Conservation (phyloP, 1,140 invertebrate species). For the Pseudomyrmex gracilis region DNA sequence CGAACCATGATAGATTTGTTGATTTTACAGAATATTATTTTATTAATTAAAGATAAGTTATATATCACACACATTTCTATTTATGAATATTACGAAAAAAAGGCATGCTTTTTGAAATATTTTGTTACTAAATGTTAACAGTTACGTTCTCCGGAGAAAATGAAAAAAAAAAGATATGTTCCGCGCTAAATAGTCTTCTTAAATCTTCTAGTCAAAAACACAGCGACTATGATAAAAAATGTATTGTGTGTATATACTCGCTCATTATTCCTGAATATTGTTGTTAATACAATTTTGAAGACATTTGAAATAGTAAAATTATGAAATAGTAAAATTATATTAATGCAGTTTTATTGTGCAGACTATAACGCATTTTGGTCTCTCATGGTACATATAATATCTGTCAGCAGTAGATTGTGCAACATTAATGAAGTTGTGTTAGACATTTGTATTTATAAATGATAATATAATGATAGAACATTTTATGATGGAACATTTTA, state of each 20-base stretch:
- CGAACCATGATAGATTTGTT: conserved; percentile 11
- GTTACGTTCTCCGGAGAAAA: conserved; percentile 10
- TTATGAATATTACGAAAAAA: conserved; percentile 44
- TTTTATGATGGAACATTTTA: neutral
- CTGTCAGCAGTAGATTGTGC: conserved; percentile 73
- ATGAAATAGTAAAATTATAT: too few relatives aligned
- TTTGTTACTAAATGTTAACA: conserved; percentile 36
- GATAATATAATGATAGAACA: conserved; percentile 58
- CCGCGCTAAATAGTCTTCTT: conserved; percentile 36
- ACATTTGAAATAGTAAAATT: neutral
- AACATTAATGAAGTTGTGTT: conserved; percentile 64
- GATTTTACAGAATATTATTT: conserved; percentile 47
- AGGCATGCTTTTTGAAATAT: conserved; percentile 29
- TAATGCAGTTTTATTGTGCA: conserved; percentile 2
- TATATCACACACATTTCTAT: neutral
- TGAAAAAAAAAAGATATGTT: conserved; percentile 34
- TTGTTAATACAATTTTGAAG: neutral
- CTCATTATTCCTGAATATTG: neutral
- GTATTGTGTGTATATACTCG: conserved; percentile 32
- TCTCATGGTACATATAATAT: conserved; percentile 68
- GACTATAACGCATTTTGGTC: conserved; percentile 25
- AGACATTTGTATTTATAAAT: conserved; percentile 68
- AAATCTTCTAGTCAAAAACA: conserved; percentile 68
- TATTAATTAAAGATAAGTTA: conserved; percentile 38
- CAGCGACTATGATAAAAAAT: conserved; percentile 56